Conservation (phyloP, 2,888 invertebrate species). For the Lacanobia oleracea region DNA sequence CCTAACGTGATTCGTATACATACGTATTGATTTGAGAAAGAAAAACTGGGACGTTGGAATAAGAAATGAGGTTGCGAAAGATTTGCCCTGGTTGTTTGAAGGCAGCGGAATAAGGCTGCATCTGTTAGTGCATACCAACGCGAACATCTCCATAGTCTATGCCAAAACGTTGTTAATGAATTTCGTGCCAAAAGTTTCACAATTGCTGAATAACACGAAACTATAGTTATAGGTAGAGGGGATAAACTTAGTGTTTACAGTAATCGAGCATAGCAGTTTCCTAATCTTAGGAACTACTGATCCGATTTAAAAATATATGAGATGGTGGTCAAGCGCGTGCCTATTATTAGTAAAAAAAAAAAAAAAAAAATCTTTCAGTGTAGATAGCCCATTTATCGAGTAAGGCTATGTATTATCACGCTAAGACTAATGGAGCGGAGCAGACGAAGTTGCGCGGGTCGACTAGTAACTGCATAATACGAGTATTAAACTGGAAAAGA, state of each 20-base stretch:
- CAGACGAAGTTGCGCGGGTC: no score
- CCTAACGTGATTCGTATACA: conserved; percentile 45
- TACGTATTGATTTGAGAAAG: conserved; percentile 50
- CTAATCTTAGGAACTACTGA: no score
- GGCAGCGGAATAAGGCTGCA: conserved; percentile 21
- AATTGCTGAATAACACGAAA: conserved; percentile 32
- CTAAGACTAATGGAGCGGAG: no score
- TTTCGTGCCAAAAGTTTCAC: conserved; percentile 49
- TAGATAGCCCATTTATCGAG: no score
- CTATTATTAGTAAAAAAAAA: no score
- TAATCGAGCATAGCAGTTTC: not conserved
- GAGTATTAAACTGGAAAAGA: not conserved
- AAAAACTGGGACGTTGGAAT: conserved; percentile 51
- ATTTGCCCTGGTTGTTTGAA: conserved; percentile 44
- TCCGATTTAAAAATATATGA: no score
- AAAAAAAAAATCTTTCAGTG: no score
- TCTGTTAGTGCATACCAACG: conserved; percentile 29
- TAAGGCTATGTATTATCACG: no score
- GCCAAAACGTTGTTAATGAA: conserved; percentile 43
- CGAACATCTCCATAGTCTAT: conserved; percentile 31
- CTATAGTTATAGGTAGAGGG: not conserved
- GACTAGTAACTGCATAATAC: no score
- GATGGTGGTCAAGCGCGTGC: no score
- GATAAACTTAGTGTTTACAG: not conserved
- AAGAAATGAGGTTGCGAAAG: conserved; percentile 50